Evolutionary conservation across 2,113 vertebrate species (phyloP).

Genomic region (Alectura lathami): DNA sequence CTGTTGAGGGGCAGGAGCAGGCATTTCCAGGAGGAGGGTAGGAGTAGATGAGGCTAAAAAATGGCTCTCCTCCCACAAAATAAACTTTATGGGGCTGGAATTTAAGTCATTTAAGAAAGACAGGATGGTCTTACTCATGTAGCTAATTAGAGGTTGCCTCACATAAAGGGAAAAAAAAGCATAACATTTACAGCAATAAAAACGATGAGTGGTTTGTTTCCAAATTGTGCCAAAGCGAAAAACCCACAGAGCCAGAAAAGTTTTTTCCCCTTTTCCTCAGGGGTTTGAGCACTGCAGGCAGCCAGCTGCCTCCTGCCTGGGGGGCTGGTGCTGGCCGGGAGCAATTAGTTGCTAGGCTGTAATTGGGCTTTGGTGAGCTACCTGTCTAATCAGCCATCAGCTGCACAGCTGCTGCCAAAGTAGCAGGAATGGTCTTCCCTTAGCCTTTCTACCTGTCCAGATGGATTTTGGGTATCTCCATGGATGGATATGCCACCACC

Average conservation of each 20-base stretch:
- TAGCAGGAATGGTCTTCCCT: not conserved
- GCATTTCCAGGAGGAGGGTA: not conserved
- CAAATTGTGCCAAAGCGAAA: slow-evolving; percentile 37
- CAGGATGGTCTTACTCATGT: not conserved
- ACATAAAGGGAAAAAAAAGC: not conserved
- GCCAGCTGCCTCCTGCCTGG: slow-evolving; percentile 35
- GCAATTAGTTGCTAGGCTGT: slow-evolving; percentile 31
- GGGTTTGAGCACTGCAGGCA: not conserved
- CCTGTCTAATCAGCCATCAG: slow-evolving; percentile 16
- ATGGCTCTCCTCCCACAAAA: not conserved
- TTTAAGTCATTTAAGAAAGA: not conserved
- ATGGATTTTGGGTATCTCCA: not conserved
- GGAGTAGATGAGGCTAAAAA: not conserved
- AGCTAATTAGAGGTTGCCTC: slow-evolving; percentile 45
- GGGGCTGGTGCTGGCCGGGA: not conserved
- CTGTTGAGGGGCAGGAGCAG: accelerated
- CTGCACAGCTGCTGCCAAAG: not conserved
- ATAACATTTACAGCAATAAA: slow-evolving; percentile 31
- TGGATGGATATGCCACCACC: not conserved
- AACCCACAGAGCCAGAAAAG: not conserved
- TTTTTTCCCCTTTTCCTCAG: not conserved
- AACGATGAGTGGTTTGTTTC: slow-evolving; percentile 30
- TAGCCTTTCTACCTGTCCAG: not conserved
- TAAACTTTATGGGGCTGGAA: not conserved
- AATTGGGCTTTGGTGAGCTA: not conserved